Conservation (phyloP, 2,797 vertebrate species). For the Eleutherodactylus coqui region DNA sequence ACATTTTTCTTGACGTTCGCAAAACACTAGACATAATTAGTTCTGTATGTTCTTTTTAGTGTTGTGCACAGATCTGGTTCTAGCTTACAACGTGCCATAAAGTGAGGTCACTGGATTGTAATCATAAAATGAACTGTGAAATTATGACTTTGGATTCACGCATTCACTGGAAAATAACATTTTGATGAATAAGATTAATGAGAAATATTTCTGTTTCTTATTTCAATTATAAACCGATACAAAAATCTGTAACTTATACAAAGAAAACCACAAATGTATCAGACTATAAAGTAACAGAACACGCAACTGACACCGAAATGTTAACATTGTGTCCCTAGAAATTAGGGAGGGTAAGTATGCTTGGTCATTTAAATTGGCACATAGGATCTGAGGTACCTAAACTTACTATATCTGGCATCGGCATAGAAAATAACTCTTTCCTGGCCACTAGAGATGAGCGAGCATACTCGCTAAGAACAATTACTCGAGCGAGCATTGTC, state of each 20-base stretch:
- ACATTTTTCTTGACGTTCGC: neutral
- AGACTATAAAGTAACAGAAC: neutral
- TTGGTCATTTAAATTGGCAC: neutral
- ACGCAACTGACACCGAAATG: neutral
- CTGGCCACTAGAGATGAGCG: too few relatives aligned
- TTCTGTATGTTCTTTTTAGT: neutral
- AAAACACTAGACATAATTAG: neutral
- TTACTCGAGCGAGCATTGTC: too few relatives aligned
- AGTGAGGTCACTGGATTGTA: constrained; percentile 33
- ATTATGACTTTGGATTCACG: constrained; percentile 28
- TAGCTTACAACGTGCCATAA: constrained; percentile 9
- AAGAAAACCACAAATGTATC: neutral
- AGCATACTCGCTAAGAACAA: too few relatives aligned
- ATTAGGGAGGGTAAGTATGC: neutral
- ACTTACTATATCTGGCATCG: too few relatives aligned
- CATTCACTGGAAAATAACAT: constrained; percentile 4
- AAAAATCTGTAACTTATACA: neutral
- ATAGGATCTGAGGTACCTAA: too few relatives aligned
- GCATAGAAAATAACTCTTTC: too few relatives aligned
- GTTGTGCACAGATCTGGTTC: neutral
- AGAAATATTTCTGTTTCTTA: neutral
- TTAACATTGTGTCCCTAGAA: neutral
- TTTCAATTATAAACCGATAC: neutral
- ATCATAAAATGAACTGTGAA: constrained; percentile 34
- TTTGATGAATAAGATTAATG: neutral